Evolutionary conservation across 2,888 invertebrate species (phyloP), one percentile per base, ranked within the genome.

Genomic region (Petrolisthes manimaculis): DNA sequence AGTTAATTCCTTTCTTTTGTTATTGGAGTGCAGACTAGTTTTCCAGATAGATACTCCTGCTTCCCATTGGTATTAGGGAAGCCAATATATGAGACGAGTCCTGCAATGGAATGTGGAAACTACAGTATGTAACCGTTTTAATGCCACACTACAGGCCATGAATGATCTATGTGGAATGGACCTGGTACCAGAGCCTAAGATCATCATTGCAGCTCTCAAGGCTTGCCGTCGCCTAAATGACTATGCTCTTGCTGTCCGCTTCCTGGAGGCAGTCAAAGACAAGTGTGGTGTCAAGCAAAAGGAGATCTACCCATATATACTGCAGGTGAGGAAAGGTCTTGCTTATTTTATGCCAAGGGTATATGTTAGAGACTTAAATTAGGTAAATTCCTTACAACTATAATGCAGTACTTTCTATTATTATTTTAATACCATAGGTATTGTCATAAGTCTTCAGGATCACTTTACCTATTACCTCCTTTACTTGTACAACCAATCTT

Each of bases 211-310:
- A 83, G 97, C 96, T 0, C 93, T 99, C 92, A 95, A 95, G 91
- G 99, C 99, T 0, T 98, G 98, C 94, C 96, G 99, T 92, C 95
- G 97, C 92, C 95, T 98, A 4, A 99, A 99, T 93, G 99, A 99
- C 93, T 97, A 96, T 93, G 96, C 99, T 0, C 94, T 99, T 53
- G 97, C 98, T 53, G 95, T 98, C 53, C 96, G 99, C 94, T 97
- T 97, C 92, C 93, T 99, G 89, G 99, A 99, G 93, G 95, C 97
- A 4, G 94, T 98, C 92, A 97, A 97, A 94, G 95, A 96, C 92
- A 99, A 99, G 93, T 97, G 97, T 92, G 97, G 97, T 6, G 92
- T 93, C 86, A 95, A 95, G 92, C 89, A 92, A 82, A 94, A 95
- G 24, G 96, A 96, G 93, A 96, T 97, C 92, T 98, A 97, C 92